Percentiles rank a stretch among this genome's conserved stretches.
Conservation (phyloP, 2,888 invertebrate genomes). For the Luperina nickerlii region DNA sequence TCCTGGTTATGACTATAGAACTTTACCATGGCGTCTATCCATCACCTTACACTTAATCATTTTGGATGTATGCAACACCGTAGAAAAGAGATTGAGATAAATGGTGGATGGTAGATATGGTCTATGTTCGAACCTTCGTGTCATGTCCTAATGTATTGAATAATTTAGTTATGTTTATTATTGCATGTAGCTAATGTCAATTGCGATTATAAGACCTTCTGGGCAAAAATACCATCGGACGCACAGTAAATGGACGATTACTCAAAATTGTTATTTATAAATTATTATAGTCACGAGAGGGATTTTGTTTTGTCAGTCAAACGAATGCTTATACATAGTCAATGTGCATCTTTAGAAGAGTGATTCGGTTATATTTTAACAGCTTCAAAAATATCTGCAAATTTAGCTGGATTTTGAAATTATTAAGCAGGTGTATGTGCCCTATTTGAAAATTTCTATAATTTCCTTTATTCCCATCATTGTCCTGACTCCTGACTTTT, state of each 20-base stretch:
- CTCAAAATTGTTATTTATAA: conserved; percentile 27
- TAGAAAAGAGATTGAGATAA: too few species aligned
- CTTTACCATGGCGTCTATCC: too few species aligned
- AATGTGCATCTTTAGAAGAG: background rate
- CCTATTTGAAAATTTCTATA: background rate
- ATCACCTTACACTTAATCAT: too few species aligned
- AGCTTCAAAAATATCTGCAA: background rate
- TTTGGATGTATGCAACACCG: too few species aligned
- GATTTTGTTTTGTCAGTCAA: background rate
- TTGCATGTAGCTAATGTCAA: conserved; percentile 12
- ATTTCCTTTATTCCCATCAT: background rate
- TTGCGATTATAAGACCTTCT: conserved; percentile 13
- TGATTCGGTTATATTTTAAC: background rate
- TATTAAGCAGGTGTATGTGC: background rate
- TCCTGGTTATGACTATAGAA: too few species aligned
- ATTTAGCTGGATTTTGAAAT: background rate
- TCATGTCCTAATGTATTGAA: too few species aligned
- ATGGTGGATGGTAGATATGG: too few species aligned
- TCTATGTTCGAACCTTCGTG: background rate
- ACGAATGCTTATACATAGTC: background rate
- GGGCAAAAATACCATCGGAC: background rate
- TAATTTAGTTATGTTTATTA: background rate
- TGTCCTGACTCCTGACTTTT: background rate
- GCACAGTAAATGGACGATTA: conserved; percentile 25
- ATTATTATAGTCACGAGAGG: conserved; percentile 25